phyloP scores from a whole-genome alignment of 1,140 invertebrate genomes.

The Drosophila sulfurigaster region DNA sequence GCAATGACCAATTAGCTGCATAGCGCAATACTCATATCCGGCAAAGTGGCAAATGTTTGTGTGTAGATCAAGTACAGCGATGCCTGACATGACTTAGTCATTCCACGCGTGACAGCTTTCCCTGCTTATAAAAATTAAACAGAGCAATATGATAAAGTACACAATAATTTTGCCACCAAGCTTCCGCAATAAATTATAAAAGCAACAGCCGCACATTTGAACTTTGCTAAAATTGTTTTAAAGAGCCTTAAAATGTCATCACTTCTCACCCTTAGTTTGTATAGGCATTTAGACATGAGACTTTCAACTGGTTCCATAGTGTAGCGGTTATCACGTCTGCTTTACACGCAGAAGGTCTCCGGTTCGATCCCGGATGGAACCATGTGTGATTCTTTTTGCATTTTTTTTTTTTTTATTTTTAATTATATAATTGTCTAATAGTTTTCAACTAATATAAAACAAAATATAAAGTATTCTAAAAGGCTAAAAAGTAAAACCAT shows the following conservation, averaged over 20 bases:
- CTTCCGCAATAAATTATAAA: slow-evolving; percentile 7
- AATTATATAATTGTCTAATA: background rate
- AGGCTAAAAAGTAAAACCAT: background rate
- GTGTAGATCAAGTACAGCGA: background rate
- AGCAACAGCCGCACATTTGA: background rate
- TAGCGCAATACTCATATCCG: slow-evolving; percentile 11
- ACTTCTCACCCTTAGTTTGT: background rate
- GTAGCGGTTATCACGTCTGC: slow-evolving; percentile 89
- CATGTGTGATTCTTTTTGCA: slow-evolving; percentile 63
- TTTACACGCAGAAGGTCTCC: slow-evolving; percentile 89
- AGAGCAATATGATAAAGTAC: background rate
- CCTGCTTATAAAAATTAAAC: background rate
- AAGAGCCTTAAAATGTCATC: background rate
- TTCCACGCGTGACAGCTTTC: background rate
- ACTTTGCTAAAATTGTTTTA: background rate
- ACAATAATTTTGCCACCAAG: background rate
- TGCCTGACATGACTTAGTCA: background rate
- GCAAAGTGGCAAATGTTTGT: background rate
- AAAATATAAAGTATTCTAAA: background rate
- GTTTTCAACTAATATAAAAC: background rate
- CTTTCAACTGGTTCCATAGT: slow-evolving; percentile 84
- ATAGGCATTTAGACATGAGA: background rate
- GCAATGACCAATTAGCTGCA: slow-evolving; percentile 22
- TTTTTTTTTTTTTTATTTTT: slow-evolving; percentile 5
- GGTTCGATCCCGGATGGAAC: slow-evolving; percentile 88